Evolutionary conservation across 1,140 invertebrate genomes (phyloP).

Genomic region (Drosophila truncata): DNA sequence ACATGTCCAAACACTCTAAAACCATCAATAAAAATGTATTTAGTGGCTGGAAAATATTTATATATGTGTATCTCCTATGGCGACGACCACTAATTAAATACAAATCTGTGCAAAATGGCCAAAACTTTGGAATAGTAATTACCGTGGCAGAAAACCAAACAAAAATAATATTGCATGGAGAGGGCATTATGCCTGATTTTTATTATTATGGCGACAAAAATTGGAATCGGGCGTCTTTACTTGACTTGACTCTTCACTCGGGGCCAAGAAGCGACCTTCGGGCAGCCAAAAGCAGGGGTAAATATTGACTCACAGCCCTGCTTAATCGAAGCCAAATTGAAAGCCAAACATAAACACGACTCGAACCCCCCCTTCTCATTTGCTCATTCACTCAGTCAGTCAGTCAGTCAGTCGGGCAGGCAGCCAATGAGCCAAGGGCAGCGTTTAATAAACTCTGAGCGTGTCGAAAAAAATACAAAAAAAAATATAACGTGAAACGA

Average conservation of each 20-base stretch:
- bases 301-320: conserved; percentile 39
- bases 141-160: conserved; percentile 11
- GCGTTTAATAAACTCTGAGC: conserved; percentile 46
- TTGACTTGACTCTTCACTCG: conserved; percentile 16
- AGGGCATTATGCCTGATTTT: not conserved
- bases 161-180: not conserved
- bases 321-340: conserved; percentile 51
- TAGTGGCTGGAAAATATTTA: conserved; percentile 12
- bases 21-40: conserved; percentile 6
- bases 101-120: conserved; percentile 10
- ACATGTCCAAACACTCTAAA: not conserved
- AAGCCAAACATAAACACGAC: conserved; percentile 36
- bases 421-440: conserved; percentile 45
- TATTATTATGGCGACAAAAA: conserved; percentile 21
- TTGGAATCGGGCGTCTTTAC: conserved; percentile 1
- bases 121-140: not conserved
- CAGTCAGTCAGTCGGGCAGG: conserved; percentile 7
- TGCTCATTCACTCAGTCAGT: conserved; percentile 14
- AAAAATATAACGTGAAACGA: conserved; percentile 16
- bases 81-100: conserved; percentile 19
- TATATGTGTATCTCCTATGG: not conserved
- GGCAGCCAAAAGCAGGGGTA: conserved; percentile 20
- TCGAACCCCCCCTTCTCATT: not conserved
- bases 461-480: conserved; percentile 25
- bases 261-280: conserved; percentile 43